Evolutionary conservation across 2,888 invertebrate species (phyloP).

Genomic region (Chrysolina americana): DNA sequence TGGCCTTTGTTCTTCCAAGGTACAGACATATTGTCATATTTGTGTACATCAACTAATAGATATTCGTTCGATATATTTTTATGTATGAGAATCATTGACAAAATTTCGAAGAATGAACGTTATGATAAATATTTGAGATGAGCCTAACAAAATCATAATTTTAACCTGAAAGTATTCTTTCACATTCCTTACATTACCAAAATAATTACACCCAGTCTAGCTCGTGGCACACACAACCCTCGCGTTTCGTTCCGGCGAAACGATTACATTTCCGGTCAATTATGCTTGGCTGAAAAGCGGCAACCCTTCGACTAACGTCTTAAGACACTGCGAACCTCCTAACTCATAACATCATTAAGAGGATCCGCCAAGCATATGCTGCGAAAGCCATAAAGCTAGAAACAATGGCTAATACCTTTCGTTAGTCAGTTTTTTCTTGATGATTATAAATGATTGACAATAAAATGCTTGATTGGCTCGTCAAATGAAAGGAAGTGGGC

Average conservation of each 20-base stretch:
- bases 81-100: too few relatives aligned
- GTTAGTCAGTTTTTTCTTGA: conserved; percentile 20
- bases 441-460: conserved; percentile 33
- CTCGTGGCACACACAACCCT: conserved; percentile 31
- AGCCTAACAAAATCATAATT: too few relatives aligned
- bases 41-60: too few relatives aligned
- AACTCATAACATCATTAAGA: conserved; percentile 40
- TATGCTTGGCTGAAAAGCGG: conserved; percentile 33
- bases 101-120: too few relatives aligned
- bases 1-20: too few relatives aligned
- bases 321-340: conserved; percentile 42
- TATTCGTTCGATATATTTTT: too few relatives aligned
- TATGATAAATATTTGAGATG: too few relatives aligned
- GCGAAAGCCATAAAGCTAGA: conserved; percentile 27
- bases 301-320: conserved; percentile 44
- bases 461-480: conserved; percentile 34
- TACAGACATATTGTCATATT: too few relatives aligned
- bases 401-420: conserved; percentile 26
- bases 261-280: conserved; percentile 40
- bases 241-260: conserved; percentile 33
- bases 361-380: conserved; percentile 44
- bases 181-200: neutral
- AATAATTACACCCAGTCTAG: neutral
- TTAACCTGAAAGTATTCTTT: neutral
- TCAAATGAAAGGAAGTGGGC: conserved; percentile 19